Evolutionary conservation across 92 coral and sea anemone species (phyloP).

Genomic region (Chrysogorgia sp.): DNA sequence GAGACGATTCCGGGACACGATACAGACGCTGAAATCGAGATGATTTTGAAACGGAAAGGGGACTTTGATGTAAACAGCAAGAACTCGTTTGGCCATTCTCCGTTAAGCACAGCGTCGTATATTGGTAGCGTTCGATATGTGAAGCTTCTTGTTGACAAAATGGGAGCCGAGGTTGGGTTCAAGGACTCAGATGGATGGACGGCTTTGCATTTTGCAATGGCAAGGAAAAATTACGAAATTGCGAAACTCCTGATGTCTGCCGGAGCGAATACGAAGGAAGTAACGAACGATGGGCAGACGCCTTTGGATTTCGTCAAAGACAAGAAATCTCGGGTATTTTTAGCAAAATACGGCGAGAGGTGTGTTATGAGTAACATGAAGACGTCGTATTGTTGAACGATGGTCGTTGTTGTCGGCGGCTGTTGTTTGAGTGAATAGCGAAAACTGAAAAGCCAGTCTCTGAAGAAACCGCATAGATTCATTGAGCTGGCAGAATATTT

Average conservation of each 20-base stretch:
- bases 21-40: constrained; percentile 66
- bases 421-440: too few species aligned
- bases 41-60: constrained; percentile 53
- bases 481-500: too few species aligned
- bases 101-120: constrained; percentile 79
- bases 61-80: constrained; percentile 66
- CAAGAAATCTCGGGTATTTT: constrained; percentile 46
- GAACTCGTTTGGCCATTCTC: constrained; percentile 81
- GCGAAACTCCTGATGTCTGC: constrained; percentile 72
- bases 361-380: constrained; percentile 42
- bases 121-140: constrained; percentile 73
- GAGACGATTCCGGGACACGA: constrained; percentile 86
- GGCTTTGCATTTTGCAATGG: constrained; percentile 86
- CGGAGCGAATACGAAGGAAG: constrained; percentile 65
- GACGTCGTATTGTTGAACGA: constrained; percentile 26
- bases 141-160: constrained; percentile 17
- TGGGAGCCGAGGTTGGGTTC: constrained; percentile 2
- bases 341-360: constrained; percentile 59
- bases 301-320: constrained; percentile 76
- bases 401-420: not conserved
- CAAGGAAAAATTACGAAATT: constrained; percentile 74
- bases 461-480: too few species aligned
- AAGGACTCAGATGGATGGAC: constrained; percentile 90
- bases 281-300: constrained; percentile 73
- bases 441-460: too few species aligned